These are phyloP conservation scores for Paraescarpia echinospica DNA, from an alignment of 1,140 invertebrate species.

Conservation along the genomic window DNA sequence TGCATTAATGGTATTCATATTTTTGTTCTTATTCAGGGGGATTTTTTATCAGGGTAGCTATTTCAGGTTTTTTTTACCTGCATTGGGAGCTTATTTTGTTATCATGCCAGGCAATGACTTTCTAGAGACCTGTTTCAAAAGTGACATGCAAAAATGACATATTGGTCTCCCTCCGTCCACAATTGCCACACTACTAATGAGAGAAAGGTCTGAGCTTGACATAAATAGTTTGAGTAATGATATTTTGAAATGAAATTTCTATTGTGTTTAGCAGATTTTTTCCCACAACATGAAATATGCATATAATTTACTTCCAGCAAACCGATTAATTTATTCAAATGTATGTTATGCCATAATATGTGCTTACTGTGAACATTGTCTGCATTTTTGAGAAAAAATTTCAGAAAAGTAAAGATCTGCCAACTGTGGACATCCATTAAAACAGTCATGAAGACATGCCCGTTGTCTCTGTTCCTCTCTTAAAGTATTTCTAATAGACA, in stretches of 20 bases:
- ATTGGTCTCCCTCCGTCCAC: not conserved
- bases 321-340: not conserved
- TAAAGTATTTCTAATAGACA: not conserved
- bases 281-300: not conserved
- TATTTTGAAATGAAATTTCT: not conserved
- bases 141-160: too few species aligned
- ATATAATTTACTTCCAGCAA: not conserved
- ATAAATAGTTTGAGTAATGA: not conserved
- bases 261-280: not conserved
- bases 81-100: too few species aligned
- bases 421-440: not conserved
- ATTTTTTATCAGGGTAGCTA: too few species aligned
- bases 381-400: not conserved
- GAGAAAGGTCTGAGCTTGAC: too few species aligned
- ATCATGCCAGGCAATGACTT: too few species aligned
- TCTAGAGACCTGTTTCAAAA: too few species aligned
- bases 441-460: not conserved
- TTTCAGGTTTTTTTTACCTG: too few species aligned
- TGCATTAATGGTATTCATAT: too few species aligned
- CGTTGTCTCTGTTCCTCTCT: not conserved
- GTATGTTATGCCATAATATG: not conserved
- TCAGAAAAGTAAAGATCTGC: not conserved
- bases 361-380: too few species aligned
- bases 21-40: too few species aligned
- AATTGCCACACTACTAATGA: not conserved